phyloP scores from a whole-genome alignment of 2,797 vertebrate genomes.

The Falco biarmicus region DNA sequence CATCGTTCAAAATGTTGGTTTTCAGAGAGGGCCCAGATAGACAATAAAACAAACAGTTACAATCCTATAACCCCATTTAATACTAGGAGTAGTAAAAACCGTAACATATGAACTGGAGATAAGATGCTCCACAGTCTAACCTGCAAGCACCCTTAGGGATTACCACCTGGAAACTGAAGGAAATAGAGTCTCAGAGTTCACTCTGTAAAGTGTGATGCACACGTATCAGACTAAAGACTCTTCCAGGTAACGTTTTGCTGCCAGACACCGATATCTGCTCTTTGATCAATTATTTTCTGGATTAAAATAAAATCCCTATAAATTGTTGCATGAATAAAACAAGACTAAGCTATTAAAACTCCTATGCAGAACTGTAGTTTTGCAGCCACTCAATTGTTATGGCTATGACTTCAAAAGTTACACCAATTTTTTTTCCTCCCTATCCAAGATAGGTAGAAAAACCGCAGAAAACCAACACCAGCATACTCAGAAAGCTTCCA shows the following conservation, averaged over 20 bases:
- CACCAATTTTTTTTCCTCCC: not conserved
- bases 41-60: not conserved
- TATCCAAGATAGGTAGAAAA: not conserved
- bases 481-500: not conserved
- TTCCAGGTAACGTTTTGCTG: not conserved
- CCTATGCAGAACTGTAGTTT: not conserved
- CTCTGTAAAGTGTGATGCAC: fast-evolving
- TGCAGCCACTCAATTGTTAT: not conserved
- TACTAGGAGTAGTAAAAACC: not conserved
- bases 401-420: not conserved
- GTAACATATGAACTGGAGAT: not conserved
- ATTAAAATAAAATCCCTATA: not conserved
- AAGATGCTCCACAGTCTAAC: not conserved
- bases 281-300: not conserved
- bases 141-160: not conserved
- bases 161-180: not conserved
- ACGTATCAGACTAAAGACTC: not conserved
- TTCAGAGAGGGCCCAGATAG: not conserved
- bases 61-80: not conserved
- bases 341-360: not conserved
- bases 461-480: not conserved
- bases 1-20: not conserved
- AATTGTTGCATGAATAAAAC: not conserved
- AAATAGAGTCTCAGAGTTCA: not conserved
- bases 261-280: not conserved